Evolutionary conservation across 2,797 vertebrate species (phyloP).

Genomic region (Margarornis squamiger): DNA sequence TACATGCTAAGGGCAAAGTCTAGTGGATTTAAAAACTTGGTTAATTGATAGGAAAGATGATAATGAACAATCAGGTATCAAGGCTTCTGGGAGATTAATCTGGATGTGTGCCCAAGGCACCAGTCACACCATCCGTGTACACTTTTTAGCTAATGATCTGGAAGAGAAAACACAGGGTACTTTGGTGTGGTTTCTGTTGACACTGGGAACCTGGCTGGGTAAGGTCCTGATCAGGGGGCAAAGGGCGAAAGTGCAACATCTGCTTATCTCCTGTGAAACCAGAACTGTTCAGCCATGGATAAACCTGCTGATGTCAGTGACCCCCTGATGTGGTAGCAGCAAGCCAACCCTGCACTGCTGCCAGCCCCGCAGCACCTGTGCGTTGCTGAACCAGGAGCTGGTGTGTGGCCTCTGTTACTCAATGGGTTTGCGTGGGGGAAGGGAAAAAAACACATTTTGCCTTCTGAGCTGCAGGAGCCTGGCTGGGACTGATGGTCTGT

Average conservation of each 20-base stretch:
- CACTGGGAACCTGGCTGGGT: background rate
- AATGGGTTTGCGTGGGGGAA: background rate
- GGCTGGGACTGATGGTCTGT: background rate
- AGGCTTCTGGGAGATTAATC: background rate
- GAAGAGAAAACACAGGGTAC: slow-evolving; percentile 27
- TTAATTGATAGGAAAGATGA: background rate
- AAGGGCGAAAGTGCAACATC: background rate
- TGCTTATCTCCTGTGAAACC: slow-evolving; percentile 39
- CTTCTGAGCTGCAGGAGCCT: background rate
- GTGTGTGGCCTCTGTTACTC: background rate
- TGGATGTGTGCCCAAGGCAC: background rate
- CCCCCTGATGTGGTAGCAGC: background rate
- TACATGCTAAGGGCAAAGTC: slow-evolving; percentile 37
- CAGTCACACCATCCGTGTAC: background rate
- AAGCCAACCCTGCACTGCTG: background rate
- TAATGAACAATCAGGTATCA: background rate
- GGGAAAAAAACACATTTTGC: background rate
- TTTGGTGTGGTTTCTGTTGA: background rate
- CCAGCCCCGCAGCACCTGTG: rapidly evolving
- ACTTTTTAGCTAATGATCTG: slow-evolving; percentile 17
- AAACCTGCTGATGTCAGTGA: background rate
- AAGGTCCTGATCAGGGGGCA: background rate
- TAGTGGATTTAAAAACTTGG: background rate
- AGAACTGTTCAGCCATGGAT: background rate
- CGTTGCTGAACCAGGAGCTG: background rate